Conservation (phyloP, 1,140 invertebrate genomes). For the Latrodectus geometricus region DNA sequence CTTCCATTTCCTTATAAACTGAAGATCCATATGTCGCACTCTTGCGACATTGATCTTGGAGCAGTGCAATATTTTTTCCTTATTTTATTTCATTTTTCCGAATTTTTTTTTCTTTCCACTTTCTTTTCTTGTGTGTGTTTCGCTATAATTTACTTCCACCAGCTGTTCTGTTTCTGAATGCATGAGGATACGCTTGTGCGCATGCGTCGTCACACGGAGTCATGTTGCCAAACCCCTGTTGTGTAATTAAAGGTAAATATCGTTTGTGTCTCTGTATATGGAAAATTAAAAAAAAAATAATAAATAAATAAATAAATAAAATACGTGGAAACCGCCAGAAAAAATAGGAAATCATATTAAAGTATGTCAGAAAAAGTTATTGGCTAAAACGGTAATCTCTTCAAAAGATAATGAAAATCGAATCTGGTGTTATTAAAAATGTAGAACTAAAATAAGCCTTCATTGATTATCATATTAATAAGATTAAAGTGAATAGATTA, state of each 20-base stretch:
- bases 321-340: too few species aligned
- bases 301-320: too few species aligned
- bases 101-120: neutral
- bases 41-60: constrained; percentile 12
- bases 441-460: too few species aligned
- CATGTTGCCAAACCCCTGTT: neutral
- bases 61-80: neutral
- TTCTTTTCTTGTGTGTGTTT: neutral
- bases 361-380: too few species aligned
- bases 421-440: too few species aligned
- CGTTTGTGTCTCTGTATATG: neutral
- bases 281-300: too few species aligned
- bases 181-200: neutral
- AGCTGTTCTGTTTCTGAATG: constrained; percentile 15
- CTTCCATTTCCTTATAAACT: constrained; percentile 16
- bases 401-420: too few species aligned
- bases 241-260: constrained; percentile 18
- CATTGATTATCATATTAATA: too few species aligned
- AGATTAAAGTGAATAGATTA: too few species aligned
- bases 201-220: neutral
- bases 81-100: neutral
- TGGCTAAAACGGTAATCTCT: too few species aligned
- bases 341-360: too few species aligned
- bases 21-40: constrained; percentile 19
- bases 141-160: constrained; percentile 11